Evolutionary conservation across 2,888 invertebrate species (phyloP), one percentile per base, ranked within the genome.

Genomic region (Heliconius sara): DNA sequence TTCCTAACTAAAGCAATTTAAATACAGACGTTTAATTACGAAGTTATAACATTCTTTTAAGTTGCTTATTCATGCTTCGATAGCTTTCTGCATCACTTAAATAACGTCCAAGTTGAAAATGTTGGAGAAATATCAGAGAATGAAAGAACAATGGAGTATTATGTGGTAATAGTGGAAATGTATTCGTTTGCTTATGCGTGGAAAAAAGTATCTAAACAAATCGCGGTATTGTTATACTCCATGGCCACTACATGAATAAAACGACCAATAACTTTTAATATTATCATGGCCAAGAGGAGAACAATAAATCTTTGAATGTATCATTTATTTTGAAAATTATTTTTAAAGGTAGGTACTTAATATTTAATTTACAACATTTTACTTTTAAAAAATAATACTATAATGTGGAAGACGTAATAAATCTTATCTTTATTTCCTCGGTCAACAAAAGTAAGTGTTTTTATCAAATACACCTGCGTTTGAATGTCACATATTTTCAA

Each of bases 141-240:
- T 91, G 89, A 88, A 88, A 92, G 94, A 95, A 95, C 95, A 95
- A 95, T 95, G 92, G 95, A 88, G 94, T 92, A 95, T 95, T 95
- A 95, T 95, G 95, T 95, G 95, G 93, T 94, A 95, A 95, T 95
- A 94, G 92, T 94, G 93, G 91, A 94, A 94, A 95, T 94, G 93
- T 93, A 95, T 95, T 92, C 93, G 89, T 92, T 93, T 92, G 89
- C 89, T 93, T 92, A 91, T 91, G 91, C 91, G 90, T 90, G 90
- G 91, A 93, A 95, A 93, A 94, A 95, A 94, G 91, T 91, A 93
- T 92, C 93, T 92, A 93, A 94, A 93, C 94, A 94, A 94, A 94
- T 94, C 93, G 92, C 87, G 89, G 92, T 92, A 93, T 93, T 94
- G 94, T 93, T 92, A 91, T 91, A 89, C 88, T 87, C 88, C 88